Evolutionary conservation across 2,888 invertebrate species (phyloP).

Genomic region (Hypena proboscidalis): DNA sequence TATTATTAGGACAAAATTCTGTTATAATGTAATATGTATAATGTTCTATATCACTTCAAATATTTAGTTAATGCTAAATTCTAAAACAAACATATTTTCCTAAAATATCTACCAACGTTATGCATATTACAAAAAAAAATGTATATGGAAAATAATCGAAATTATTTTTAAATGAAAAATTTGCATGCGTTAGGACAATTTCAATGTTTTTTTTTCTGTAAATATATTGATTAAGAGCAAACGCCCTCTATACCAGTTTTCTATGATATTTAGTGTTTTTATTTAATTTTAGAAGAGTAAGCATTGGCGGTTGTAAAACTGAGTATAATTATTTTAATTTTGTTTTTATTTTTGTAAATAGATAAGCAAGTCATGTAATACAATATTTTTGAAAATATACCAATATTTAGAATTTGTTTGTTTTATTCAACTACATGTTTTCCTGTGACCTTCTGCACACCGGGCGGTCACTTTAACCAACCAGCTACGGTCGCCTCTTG

Average conservation of each 20-base stretch:
- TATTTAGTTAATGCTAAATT: slow-evolving; percentile 9
- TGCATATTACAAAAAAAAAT: slow-evolving; percentile 27
- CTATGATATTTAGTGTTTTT: slow-evolving; percentile 32
- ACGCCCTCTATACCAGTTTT: slow-evolving; percentile 29
- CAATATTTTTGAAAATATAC: slow-evolving; percentile 85
- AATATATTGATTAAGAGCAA: slow-evolving; percentile 40
- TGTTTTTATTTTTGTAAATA: slow-evolving; percentile 80
- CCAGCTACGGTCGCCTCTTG: too few relatives aligned
- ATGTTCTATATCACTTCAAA: slow-evolving; percentile 13
- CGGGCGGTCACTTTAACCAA: too few relatives aligned
- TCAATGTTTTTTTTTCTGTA: slow-evolving; percentile 38
- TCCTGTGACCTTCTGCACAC: too few relatives aligned
- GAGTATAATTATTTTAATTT: slow-evolving; percentile 63
- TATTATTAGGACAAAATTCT: slow-evolving; percentile 20
- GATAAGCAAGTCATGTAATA: slow-evolving; percentile 83
- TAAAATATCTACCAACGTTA: slow-evolving; percentile 22
- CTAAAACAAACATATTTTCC: slow-evolving; percentile 31
- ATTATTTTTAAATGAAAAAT: slow-evolving; percentile 33
- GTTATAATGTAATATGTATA: slow-evolving; percentile 29
- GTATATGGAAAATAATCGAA: slow-evolving; percentile 14
- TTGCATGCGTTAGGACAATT: slow-evolving; percentile 14
- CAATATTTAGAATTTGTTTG: slow-evolving; percentile 74
- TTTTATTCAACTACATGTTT: slow-evolving; percentile 43
- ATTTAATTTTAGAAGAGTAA: slow-evolving; percentile 48
- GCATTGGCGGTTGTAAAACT: slow-evolving; percentile 57